phyloP scores from a whole-genome alignment of 2,113 vertebrate genomes.

The Crocuta crocuta region DNA sequence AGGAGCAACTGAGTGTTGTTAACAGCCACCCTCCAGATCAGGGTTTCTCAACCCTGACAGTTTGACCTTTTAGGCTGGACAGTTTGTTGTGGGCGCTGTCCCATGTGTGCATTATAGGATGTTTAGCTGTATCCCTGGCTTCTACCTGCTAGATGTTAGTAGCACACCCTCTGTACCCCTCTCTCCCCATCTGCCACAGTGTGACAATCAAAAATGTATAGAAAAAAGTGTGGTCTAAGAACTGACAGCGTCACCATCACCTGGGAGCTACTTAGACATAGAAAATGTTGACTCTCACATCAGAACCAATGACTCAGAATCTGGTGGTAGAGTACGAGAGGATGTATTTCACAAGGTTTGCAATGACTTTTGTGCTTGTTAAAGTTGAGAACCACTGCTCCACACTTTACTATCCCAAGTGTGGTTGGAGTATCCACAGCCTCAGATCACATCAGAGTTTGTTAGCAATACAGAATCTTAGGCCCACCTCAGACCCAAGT shows the following conservation, averaged over 20 bases:
- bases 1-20: background rate
- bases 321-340: background rate
- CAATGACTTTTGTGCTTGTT: background rate
- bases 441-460: background rate
- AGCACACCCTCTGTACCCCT: background rate
- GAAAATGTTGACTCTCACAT: background rate
- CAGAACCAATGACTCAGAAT: background rate
- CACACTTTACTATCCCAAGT: background rate
- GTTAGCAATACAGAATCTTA: background rate
- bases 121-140: background rate
- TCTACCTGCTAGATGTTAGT: background rate
- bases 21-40: background rate
- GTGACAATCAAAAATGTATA: background rate
- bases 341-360: background rate
- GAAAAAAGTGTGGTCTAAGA: background rate
- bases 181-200: background rate
- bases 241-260: background rate
- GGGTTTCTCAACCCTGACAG: background rate
- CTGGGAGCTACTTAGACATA: background rate
- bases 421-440: background rate
- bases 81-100: too few species aligned
- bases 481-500: background rate
- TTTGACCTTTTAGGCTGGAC: background rate
- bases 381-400: background rate
- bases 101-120: rapidly evolving